Conservation (phyloP, 2,888 invertebrate species). For the Argyresthia albistria region DNA sequence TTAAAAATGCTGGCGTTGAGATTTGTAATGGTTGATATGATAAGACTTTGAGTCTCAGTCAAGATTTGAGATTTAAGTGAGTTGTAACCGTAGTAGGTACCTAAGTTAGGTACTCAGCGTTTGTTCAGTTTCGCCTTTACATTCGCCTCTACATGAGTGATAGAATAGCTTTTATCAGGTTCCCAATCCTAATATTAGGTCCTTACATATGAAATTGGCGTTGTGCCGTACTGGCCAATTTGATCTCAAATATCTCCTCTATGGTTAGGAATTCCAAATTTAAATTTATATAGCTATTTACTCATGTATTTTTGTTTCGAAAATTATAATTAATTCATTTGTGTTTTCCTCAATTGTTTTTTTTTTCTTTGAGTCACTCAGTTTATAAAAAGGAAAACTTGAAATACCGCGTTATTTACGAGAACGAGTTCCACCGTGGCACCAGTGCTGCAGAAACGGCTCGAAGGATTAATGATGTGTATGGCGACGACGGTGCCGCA, state of each 20-base stretch:
- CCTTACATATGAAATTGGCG: too few species aligned
- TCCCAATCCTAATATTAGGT: too few species aligned
- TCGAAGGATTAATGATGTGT: constrained; percentile 5
- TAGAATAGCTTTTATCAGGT: too few species aligned
- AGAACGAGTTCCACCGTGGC: constrained; percentile 5
- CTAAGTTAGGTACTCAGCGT: too few species aligned
- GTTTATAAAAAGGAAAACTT: neutral
- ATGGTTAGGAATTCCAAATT: constrained; percentile 13
- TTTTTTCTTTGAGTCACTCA: neutral
- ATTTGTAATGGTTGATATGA: too few species aligned
- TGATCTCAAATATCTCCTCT: constrained; percentile 12
- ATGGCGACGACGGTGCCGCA: neutral
- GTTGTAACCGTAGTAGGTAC: too few species aligned
- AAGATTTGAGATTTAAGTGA: too few species aligned
- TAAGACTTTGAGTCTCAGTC: too few species aligned
- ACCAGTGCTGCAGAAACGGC: constrained; percentile 7
- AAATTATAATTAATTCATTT: neutral
- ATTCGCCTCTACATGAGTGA: too few species aligned
- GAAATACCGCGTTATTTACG: constrained; percentile 1
- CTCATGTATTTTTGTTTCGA: constrained; percentile 6
- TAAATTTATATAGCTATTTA: constrained; percentile 7
- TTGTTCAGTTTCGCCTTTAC: too few species aligned
- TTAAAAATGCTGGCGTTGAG: too few species aligned
- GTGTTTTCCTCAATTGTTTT: neutral
- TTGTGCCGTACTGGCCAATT: neutral